phyloP scores from a whole-genome alignment of 1,140 invertebrate genomes.

The Saccostrea cuccullata region DNA sequence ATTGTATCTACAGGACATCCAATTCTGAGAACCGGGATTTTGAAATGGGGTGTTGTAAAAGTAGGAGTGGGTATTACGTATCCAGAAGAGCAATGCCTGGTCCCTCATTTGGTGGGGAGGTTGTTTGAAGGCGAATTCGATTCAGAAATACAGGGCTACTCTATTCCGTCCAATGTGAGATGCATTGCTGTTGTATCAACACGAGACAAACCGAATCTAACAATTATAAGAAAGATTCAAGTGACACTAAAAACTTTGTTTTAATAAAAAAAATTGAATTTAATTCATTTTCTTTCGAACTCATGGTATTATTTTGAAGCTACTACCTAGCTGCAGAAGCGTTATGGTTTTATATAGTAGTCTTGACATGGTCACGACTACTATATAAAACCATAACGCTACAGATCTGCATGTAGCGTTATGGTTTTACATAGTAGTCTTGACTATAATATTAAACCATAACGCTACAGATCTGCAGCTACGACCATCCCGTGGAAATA shows the following conservation, averaged over 20 bases:
- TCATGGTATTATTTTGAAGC: too few relatives aligned
- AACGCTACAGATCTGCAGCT: too few relatives aligned
- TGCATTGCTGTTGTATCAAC: slow-evolving; percentile 51
- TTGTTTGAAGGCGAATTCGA: slow-evolving; percentile 58
- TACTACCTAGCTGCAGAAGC: too few relatives aligned
- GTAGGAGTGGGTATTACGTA: slow-evolving; percentile 3
- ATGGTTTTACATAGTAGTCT: too few relatives aligned
- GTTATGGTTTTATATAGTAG: too few relatives aligned
- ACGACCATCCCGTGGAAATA: too few relatives aligned
- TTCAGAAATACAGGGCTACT: slow-evolving; percentile 52
- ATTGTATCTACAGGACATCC: slow-evolving; percentile 58
- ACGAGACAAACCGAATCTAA: neutral
- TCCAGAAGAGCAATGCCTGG: neutral
- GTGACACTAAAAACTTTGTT: neutral
- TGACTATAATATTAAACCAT: too few relatives aligned
- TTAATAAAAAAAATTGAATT: too few relatives aligned
- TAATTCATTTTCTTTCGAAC: too few relatives aligned
- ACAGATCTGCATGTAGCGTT: too few relatives aligned
- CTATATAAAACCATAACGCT: too few relatives aligned
- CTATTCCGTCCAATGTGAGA: slow-evolving; percentile 52
- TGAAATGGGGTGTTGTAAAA: slow-evolving; percentile 36
- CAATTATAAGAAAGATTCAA: neutral
- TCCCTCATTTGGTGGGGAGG: slow-evolving; percentile 20
- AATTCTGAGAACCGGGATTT: slow-evolving; percentile 46
- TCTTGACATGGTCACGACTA: too few relatives aligned